Conservation (phyloP, 2,113 vertebrate genomes). For the Pomatostomus ruficeps region DNA sequence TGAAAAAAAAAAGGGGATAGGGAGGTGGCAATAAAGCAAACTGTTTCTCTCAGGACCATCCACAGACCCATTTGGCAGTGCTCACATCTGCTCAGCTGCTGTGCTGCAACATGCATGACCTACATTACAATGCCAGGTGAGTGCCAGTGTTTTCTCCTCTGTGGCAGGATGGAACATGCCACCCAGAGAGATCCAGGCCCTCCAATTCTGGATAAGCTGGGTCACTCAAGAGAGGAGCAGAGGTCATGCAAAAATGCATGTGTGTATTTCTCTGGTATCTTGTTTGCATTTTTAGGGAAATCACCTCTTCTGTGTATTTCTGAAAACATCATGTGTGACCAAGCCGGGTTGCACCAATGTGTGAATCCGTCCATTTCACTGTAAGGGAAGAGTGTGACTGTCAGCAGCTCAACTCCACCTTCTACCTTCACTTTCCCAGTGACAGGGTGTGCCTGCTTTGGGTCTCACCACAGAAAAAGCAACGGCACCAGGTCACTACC, state of each 20-base stretch:
- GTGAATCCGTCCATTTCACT: background rate
- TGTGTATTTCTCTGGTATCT: background rate
- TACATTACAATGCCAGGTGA: background rate
- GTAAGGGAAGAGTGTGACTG: background rate
- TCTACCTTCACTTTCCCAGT: background rate
- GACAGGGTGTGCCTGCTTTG: background rate
- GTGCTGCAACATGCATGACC: background rate
- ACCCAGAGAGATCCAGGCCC: background rate
- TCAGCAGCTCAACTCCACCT: background rate
- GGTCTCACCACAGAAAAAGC: background rate
- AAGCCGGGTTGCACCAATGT: background rate
- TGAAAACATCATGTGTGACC: background rate
- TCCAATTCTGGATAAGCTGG: background rate
- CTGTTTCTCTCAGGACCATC: background rate
- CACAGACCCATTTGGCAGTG: background rate
- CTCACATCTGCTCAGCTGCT: background rate
- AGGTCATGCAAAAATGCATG: background rate
- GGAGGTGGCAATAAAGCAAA: background rate
- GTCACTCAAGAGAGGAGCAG: background rate
- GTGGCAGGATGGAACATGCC: background rate
- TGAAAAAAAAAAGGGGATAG: background rate
- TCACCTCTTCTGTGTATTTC: background rate
- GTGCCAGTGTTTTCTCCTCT: background rate
- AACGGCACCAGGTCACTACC: background rate
- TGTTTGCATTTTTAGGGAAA: background rate